A percentile compares a stretch with the other conserved stretches of the same genome.
These are phyloP conservation scores for Pteronotus mesoamericanus DNA, from an alignment of 2,797 vertebrate species.

Conservation along the genomic window DNA sequence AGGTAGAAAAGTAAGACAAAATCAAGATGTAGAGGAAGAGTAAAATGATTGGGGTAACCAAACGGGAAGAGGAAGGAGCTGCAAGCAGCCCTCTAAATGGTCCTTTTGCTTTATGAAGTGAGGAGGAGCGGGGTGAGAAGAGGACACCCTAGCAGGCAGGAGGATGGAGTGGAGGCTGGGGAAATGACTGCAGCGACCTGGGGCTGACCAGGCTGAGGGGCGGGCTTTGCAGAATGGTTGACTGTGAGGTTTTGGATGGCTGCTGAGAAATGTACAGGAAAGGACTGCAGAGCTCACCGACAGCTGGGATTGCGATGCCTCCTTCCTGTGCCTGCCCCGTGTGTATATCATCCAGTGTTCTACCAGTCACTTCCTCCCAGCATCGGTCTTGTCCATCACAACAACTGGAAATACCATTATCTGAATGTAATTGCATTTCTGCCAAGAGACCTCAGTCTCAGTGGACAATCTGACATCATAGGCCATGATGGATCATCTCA, in stretches of 20 bases:
- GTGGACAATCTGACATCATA: constrained; percentile 61
- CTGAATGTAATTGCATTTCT: constrained; percentile 52
- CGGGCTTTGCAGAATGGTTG: not conserved
- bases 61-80: not conserved
- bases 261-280: not conserved
- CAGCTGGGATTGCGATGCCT: not conserved
- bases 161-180: accelerated
- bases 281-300: not conserved
- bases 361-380: constrained; percentile 36
- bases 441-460: constrained; percentile 45
- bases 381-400: constrained; percentile 54
- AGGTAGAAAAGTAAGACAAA: not conserved
- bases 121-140: not conserved
- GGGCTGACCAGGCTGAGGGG: not conserved
- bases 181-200: not conserved
- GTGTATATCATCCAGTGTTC: not conserved
- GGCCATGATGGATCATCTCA: constrained; percentile 54
- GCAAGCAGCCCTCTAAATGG: not conserved
- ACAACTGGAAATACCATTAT: constrained; percentile 74
- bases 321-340: not conserved
- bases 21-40: not conserved
- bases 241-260: not conserved
- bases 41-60: not conserved
- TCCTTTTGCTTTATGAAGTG: not conserved
- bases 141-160: accelerated